Percentiles rank a stretch among this genome's conserved stretches.
phyloP scores from a whole-genome alignment of 2,888 invertebrate genomes.

The Callimorpha dominula region DNA sequence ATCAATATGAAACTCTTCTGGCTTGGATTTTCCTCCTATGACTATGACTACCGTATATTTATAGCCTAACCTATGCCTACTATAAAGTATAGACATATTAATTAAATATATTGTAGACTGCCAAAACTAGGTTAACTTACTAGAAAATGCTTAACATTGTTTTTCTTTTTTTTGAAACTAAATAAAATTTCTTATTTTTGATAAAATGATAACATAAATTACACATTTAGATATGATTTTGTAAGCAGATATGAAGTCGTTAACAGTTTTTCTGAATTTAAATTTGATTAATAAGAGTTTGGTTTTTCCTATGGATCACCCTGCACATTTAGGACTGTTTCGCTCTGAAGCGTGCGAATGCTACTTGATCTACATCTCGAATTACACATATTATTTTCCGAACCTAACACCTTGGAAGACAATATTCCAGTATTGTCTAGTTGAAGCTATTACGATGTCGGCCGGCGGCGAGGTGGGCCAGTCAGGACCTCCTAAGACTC shows the following conservation, averaged over 20 bases:
- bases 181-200: background rate
- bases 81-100: background rate
- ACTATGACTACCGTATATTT: background rate
- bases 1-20: background rate
- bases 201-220: no score
- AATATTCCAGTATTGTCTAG: slow-evolving; percentile 52
- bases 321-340: slow-evolving; percentile 65
- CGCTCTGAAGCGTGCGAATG: slow-evolving; percentile 78
- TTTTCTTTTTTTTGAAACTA: background rate
- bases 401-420: slow-evolving; percentile 64
- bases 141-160: no score
- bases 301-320: slow-evolving; percentile 46
- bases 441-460: slow-evolving; percentile 74
- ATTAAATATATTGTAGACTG: background rate
- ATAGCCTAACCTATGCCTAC: no score
- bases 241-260: no score
- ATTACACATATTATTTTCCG: slow-evolving; percentile 78
- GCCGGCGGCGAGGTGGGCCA: slow-evolving; percentile 66
- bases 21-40: background rate
- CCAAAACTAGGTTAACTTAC: background rate
- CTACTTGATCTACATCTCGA: slow-evolving; percentile 70
- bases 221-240: no score
- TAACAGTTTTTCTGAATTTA: background rate
- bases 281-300: background rate
- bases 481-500: slow-evolving; percentile 51